Evolutionary conservation across 1,140 invertebrate species (phyloP), one percentile per base, ranked within the genome.

Genomic region (Zophobas atratus): DNA sequence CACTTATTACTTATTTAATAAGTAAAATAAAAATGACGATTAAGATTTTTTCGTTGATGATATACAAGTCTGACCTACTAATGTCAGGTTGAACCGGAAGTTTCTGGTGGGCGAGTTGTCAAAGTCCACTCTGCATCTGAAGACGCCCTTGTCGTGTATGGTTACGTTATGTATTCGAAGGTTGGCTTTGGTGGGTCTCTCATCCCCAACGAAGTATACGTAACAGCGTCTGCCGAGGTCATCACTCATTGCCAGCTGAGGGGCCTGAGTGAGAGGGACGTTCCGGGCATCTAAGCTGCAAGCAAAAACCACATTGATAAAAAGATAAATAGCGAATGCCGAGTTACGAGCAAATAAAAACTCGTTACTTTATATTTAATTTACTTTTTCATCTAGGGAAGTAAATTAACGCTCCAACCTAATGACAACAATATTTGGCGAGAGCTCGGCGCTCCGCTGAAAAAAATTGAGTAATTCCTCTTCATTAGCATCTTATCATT

Each of bases 81-180:
- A 90, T 74, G 94, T 95, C 67, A 97, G 89, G 86, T 96, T 96
- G 80, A 96, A 93, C 81, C 90, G 90, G 82, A 92, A 95, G 86
- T 97, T 97, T 79, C 92, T 90, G 0, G 95, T 97, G 1, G 95
- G 95, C 0, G 94, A 94, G 84, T 96, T 92, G 51, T 93, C 89
- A 82, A 95, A 97, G 86, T 97, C 96, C 36, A 97, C 93, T 76
- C 95, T 89, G 84, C 95, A 97, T 81, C 92, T 90, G 84, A 94
- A 96, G 6, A 94, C 85, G 1, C 94, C 95, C 82, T 95, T 93
- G 81, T 97, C 95, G 20, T 89, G 89, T 55, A 89, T 87, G 55
- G 90, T 90, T 39, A 95, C 93, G 76, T 92, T 91, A 82, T 92
- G 91, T 67, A 96, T 92, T 71, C 92, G 91, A 60, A 96, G 88